A percentile compares a stretch with the other conserved stretches of the same genome.
Conservation (phyloP, 2,113 vertebrate genomes). For the Podilymbus podiceps region DNA sequence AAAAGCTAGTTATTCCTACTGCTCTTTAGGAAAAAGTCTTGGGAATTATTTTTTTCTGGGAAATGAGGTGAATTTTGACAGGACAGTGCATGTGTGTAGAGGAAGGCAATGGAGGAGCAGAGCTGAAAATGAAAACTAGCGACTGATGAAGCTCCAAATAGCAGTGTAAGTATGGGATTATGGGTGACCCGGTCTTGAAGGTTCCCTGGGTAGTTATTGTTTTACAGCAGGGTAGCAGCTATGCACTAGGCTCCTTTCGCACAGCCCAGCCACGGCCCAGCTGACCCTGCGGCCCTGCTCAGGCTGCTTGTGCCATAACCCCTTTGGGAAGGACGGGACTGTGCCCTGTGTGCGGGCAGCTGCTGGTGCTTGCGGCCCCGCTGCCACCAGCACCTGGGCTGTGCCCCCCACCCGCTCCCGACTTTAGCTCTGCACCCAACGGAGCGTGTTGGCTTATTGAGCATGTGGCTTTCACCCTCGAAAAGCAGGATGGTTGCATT, state of each 20-base stretch:
- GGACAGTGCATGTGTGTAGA: not conserved
- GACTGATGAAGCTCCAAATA: not conserved
- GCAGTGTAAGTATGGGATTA: not conserved
- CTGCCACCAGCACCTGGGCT: not conserved
- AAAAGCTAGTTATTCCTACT: not conserved
- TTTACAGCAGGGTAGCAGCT: not conserved
- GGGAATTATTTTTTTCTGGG: not conserved
- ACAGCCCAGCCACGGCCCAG: not conserved
- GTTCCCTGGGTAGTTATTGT: not conserved
- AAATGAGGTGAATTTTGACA: not conserved
- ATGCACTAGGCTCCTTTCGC: not conserved
- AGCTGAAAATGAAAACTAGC: not conserved
- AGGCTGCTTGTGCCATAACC: not conserved
- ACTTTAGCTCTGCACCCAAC: not conserved
- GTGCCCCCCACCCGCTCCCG: rapidly evolving
- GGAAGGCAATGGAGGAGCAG: not conserved
- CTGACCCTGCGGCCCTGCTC: not conserved
- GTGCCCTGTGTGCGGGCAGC: not conserved
- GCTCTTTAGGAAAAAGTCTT: conserved; percentile 28
- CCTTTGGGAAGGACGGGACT: not conserved
- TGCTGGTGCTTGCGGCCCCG: not conserved
- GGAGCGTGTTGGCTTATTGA: rapidly evolving
- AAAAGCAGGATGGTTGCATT: not conserved
- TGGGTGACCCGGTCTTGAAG: not conserved
- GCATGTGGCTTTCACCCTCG: not conserved